These are phyloP conservation scores for Gastrophysa polygoni DNA, from an alignment of 2,888 invertebrate genomes.

Conservation along the genomic window DNA sequence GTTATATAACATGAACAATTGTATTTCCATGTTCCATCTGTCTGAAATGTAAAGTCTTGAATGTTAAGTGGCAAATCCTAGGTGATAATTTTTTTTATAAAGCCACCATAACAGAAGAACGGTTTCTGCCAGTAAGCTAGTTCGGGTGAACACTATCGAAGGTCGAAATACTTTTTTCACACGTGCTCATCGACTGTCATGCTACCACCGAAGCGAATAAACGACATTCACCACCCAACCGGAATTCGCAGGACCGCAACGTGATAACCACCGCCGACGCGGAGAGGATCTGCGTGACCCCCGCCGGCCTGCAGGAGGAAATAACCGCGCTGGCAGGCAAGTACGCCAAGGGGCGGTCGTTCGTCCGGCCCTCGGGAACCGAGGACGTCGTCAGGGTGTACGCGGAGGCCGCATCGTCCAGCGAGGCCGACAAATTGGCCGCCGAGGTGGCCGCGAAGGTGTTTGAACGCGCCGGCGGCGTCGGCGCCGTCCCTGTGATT, in stretches of 20 bases:
- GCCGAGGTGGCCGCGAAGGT: conserved; percentile 78
- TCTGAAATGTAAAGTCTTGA: too few species aligned
- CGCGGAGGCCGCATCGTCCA: conserved; percentile 85
- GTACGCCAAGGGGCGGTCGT: conserved; percentile 78
- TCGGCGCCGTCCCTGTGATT: conserved; percentile 67
- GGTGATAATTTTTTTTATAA: too few species aligned
- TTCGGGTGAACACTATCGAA: too few species aligned
- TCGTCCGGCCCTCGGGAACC: conserved; percentile 96
- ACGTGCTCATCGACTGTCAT: too few species aligned
- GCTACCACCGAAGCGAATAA: not conserved
- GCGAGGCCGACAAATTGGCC: conserved; percentile 67
- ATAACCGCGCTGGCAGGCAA: conserved; percentile 75
- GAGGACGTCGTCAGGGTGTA: conserved; percentile 97
- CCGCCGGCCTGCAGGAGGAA: conserved; percentile 80
- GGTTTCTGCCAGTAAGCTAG: too few species aligned
- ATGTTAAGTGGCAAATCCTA: too few species aligned
- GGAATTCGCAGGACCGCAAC: conserved; percentile 76
- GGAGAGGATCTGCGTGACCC: conserved; percentile 80
- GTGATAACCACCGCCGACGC: conserved; percentile 87
- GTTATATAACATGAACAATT: too few species aligned
- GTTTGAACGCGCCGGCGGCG: conserved; percentile 79
- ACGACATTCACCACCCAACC: not conserved
- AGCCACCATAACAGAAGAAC: too few species aligned
- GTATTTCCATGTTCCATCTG: too few species aligned
- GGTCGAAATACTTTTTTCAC: too few species aligned